A percentile compares a stretch with the other conserved stretches of the same genome.
phyloP scores from a whole-genome alignment of 2,113 vertebrate genomes.

The Gallinago media region DNA sequence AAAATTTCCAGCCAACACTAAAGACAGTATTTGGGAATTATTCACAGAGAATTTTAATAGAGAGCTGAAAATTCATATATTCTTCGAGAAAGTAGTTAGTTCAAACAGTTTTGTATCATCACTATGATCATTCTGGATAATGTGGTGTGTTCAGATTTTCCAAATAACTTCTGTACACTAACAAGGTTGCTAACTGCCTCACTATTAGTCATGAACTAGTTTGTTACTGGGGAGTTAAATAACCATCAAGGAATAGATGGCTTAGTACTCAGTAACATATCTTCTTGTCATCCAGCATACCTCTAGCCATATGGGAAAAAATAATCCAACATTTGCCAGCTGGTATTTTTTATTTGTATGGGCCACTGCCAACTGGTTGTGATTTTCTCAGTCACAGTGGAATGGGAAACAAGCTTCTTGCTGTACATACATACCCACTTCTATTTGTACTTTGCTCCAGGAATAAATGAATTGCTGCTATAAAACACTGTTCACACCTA shows the following conservation, averaged over 20 bases:
- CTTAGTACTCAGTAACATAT: not conserved
- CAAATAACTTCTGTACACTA: not conserved
- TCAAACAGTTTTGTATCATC: not conserved
- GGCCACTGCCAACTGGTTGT: not conserved
- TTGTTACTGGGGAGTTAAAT: not conserved
- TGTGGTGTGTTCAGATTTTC: not conserved
- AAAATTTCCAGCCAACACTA: not conserved
- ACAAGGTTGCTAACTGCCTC: not conserved
- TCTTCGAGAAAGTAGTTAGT: not conserved
- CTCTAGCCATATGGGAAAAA: not conserved
- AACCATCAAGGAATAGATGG: not conserved
- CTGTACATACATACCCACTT: slow-evolving; percentile 1
- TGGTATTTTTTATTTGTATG: slow-evolving; percentile 26
- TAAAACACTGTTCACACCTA: slow-evolving; percentile 25
- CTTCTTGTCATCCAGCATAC: not conserved
- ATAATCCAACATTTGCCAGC: not conserved
- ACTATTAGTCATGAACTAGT: not conserved
- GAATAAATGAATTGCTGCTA: slow-evolving; percentile 54
- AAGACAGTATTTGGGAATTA: not conserved
- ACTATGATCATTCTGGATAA: not conserved
- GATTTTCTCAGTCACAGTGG: slow-evolving; percentile 33
- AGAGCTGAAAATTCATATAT: not conserved
- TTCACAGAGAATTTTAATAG: not conserved
- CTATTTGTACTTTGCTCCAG: slow-evolving; percentile 49
- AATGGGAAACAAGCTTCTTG: slow-evolving; percentile 47